phyloP scores from a whole-genome alignment of 1,140 invertebrate species.

The Myzus persicae region DNA sequence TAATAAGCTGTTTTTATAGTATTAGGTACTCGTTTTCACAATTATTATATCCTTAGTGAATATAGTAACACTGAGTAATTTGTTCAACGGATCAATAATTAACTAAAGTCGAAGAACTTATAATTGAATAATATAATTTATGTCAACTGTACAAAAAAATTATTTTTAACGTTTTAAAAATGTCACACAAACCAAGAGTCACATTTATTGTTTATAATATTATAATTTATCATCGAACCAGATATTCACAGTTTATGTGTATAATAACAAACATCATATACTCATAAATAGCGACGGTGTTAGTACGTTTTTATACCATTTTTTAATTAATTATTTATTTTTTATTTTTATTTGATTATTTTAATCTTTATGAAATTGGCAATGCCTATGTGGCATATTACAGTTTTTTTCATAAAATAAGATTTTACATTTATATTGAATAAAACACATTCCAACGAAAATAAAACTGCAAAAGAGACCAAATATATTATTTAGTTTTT shows the following conservation, averaged over 20 bases:
- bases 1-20: too few species aligned
- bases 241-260: too few species aligned
- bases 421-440: neutral
- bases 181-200: neutral
- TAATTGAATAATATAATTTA: neutral
- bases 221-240: too few species aligned
- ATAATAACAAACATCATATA: neutral
- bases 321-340: too few species aligned
- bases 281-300: too few species aligned
- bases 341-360: too few species aligned
- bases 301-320: neutral
- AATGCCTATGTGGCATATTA: too few species aligned
- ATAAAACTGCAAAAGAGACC: neutral
- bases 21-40: too few species aligned
- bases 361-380: too few species aligned
- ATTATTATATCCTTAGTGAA: neutral
- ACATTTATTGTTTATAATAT: neutral
- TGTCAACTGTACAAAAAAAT: too few species aligned
- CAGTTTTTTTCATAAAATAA: neutral
- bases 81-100: neutral
- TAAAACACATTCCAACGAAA: neutral
- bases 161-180: neutral
- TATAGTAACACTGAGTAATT: neutral
- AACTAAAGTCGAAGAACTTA: neutral
- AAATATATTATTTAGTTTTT: neutral